Base-by-base conservation (phyloP, 2,888 invertebrate species). In the Strigamia transsilvanica region DNA sequence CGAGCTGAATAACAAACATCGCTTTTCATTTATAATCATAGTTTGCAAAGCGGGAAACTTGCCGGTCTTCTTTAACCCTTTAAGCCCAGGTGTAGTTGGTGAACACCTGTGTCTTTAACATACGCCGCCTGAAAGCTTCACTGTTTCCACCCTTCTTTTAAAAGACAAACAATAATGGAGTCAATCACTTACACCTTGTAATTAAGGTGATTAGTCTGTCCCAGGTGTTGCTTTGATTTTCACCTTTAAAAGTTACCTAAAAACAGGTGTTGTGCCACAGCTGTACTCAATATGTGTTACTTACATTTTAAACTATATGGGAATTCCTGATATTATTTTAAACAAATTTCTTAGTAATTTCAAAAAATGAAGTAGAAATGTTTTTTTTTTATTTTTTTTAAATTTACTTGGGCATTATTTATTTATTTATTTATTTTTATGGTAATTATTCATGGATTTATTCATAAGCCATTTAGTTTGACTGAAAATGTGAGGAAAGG, bases 101-200 rank as follows among this genome's bases (percentile, higher is more conserved):
- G 18, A 6, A 61, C 61, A 61, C 23, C 61, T 61, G 61, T 61
- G 61, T 61, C 61, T 61, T 61, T 61, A 23, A 18, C 23, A n/a
- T 21, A 21, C 61, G 61, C 61, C 61, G 61, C 61, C 21, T 61
- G 61, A 61, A 61, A 10, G 61, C 21, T 21, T 61, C 2, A 61
- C 21, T 23, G 3, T 61, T 61, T 10, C 61, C 21, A 21, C 61
- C 61, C 61, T 23, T 23, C 61, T 21, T 61, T 73, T 73, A 32
- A 73, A 56, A 73, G 27, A 73, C 73, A 73, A 73, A 73, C 73
- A 73, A 73, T 73, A 12, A 73, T 27, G 13, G 73, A 73, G 73
- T 73, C 73, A 73, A 73, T 73, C 73, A 73, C 73, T 73, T 73
- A 73, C 73, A 73, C 73, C 73, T 32, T 73, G 73, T 73, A 73